Base-by-base conservation (phyloP, 2,888 invertebrate species). In the Eupithecia centaureata region DNA sequence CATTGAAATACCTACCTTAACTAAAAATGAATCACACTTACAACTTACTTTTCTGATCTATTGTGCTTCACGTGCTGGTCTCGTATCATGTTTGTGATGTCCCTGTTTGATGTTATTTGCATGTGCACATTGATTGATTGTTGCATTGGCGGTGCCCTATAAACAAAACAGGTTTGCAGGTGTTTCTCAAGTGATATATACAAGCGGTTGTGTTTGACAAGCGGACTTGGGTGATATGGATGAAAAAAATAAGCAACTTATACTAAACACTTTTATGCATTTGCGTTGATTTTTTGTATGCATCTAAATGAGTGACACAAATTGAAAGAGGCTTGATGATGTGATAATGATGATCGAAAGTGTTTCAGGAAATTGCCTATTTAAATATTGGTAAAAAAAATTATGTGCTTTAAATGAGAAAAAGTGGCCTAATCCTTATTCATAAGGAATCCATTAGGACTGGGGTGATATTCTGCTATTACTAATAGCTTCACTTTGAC, bases 91-190 rank as follows among this genome's bases (percentile, higher is more conserved):
- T 59, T 62, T 13, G 30, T 18, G 33, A 27, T 54, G 27, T 56
- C 47, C 57, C 56, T 66, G 61, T 54, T 68, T 65, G 65, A 54
- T 54, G 61, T 22, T 32, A 35, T 64, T 56, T 61, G 61, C 65
- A 65, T 56, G 60, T 51, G 59, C 51, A 61, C 18, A 25, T 42
- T 32, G 22, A 47, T 66, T 12, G 18, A 7, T 47, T 47, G 47
- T 47, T 47, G 47, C 10, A 22, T 22, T 10, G 47, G 47, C 62
- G 56, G 54, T 59, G 65, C 33, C 59, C 68, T 68, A 61, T 15
- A 65, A 68, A 15, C 61, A 62, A 52, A 58, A 18, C 25, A 51
- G 35, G 35, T 27, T 42, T 54, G 42, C 38, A 22, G 18, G 38
- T 63, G 56, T 38, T 54, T 38, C n/a, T 27, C 15, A 38, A 28